Percentiles rank a stretch among this genome's conserved stretches.
phyloP scores from a whole-genome alignment of 2,797 vertebrate species.

The Karalla daura region DNA sequence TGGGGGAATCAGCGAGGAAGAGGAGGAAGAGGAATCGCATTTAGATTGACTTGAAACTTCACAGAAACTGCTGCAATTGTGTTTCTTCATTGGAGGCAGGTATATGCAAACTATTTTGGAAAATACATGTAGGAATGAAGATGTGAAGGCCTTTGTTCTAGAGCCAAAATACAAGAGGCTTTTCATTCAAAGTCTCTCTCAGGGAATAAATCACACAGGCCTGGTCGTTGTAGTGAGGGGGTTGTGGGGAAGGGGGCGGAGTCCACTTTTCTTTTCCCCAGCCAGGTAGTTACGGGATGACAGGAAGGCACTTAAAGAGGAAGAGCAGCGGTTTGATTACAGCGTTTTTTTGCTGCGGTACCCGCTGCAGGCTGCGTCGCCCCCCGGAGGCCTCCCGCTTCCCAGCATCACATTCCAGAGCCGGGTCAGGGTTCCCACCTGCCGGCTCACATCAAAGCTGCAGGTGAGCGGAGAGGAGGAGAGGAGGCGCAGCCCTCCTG shows the following conservation, averaged over 20 bases:
- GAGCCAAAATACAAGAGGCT: too few species aligned
- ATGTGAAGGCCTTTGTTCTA: too few species aligned
- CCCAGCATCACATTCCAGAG: constrained; percentile 67
- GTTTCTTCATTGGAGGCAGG: too few species aligned
- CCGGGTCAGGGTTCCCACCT: constrained; percentile 52
- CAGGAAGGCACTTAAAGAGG: constrained; percentile 56
- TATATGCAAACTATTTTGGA: too few species aligned
- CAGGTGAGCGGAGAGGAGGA: constrained; percentile 48
- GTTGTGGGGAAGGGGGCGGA: too few species aligned
- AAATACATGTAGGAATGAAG: too few species aligned
- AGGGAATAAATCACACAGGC: constrained; percentile 1
- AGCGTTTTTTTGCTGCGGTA: constrained; percentile 39
- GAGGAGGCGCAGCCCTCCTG: not conserved
- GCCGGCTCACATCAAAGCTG: constrained; percentile 62
- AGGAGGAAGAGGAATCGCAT: too few species aligned
- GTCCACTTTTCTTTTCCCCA: constrained; percentile 34
- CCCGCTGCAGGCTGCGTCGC: constrained; percentile 47
- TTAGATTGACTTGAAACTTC: too few species aligned
- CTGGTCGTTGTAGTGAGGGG: not conserved
- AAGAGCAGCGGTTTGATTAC: constrained; percentile 49
- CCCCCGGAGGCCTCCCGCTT: constrained; percentile 36
- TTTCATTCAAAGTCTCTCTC: too few species aligned
- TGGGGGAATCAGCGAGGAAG: too few species aligned
- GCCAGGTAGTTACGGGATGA: constrained; percentile 36
- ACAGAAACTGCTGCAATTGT: too few species aligned